Evolutionary conservation across 1,140 invertebrate species (phyloP).

Genomic region (Zaprionus ornatus): DNA sequence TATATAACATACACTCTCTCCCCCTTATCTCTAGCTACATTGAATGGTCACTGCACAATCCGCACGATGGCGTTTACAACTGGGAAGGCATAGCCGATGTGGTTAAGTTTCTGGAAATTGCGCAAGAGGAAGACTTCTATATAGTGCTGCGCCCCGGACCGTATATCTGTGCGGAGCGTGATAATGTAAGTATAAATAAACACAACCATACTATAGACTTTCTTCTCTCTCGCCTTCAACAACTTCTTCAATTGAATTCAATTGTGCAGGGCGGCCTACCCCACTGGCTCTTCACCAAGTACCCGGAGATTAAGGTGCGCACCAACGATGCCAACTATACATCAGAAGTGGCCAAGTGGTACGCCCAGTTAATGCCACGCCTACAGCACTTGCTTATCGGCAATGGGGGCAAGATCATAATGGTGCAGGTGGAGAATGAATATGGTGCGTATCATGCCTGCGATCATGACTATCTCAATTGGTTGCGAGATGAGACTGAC

Average conservation of each 20-base stretch:
- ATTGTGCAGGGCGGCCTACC: conserved; percentile 90
- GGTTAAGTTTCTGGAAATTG: conserved; percentile 89
- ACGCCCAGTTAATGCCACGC: conserved; percentile 85
- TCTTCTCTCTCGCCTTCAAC: background rate
- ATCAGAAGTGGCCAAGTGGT: conserved; percentile 87
- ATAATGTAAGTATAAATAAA: conserved; percentile 83
- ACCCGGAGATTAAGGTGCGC: conserved; percentile 88
- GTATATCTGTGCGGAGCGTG: conserved; percentile 95
- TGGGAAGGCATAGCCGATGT: conserved; percentile 93
- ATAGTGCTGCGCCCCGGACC: conserved; percentile 96
- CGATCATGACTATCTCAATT: conserved; percentile 88
- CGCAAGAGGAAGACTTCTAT: conserved; percentile 91
- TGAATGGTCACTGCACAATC: conserved; percentile 96
- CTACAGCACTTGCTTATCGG: conserved; percentile 86
- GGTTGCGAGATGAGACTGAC: conserved; percentile 87
- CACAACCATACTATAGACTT: background rate
- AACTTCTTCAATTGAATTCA: background rate
- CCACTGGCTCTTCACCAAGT: conserved; percentile 90
- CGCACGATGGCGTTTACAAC: conserved; percentile 87
- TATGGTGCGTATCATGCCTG: conserved; percentile 92
- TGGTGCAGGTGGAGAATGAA: conserved; percentile 97
- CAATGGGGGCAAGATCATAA: conserved; percentile 92
- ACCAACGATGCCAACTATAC: conserved; percentile 87
- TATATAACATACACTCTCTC: background rate
- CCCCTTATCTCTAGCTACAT: conserved; percentile 88